phyloP scores from a whole-genome alignment of 2,888 invertebrate genomes.

The Acanthacorydalis orientalis region DNA sequence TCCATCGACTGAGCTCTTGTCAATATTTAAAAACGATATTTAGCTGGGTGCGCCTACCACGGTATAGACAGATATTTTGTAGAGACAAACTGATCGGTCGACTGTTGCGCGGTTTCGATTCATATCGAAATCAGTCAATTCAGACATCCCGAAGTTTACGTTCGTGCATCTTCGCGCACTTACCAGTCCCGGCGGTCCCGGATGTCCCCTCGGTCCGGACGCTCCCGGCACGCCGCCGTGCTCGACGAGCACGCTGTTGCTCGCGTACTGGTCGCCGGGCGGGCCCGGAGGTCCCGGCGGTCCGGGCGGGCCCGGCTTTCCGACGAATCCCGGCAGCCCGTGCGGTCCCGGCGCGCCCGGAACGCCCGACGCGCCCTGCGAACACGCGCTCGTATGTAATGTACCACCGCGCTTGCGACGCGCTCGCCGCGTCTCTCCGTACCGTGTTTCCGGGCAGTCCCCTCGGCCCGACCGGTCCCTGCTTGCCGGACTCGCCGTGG shows the following conservation, averaged over 20 bases:
- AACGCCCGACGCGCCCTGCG: slow-evolving; percentile 13
- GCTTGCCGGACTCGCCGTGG: slow-evolving; percentile 25
- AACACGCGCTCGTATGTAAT: too few relatives aligned
- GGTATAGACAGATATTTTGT: too few relatives aligned
- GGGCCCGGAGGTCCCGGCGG: slow-evolving; percentile 27
- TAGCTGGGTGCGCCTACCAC: too few relatives aligned
- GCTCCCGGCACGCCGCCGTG: slow-evolving; percentile 26
- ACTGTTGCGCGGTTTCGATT: too few relatives aligned
- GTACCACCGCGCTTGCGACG: too few relatives aligned
- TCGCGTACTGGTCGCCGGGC: slow-evolving; percentile 18
- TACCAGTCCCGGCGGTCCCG: slow-evolving; percentile 36
- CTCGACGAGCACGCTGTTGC: slow-evolving; percentile 15
- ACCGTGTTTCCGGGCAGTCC: slow-evolving; percentile 28
- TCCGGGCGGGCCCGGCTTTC: slow-evolving; percentile 27
- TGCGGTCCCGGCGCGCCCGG: slow-evolving; percentile 17
- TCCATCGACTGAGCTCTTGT: too few relatives aligned
- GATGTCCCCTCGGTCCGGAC: slow-evolving; percentile 33
- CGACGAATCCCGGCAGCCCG: slow-evolving; percentile 21
- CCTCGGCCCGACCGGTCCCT: slow-evolving; percentile 27
- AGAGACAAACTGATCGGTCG: too few relatives aligned
- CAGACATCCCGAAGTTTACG: neutral
- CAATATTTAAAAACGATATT: too few relatives aligned
- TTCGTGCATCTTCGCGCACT: too few relatives aligned
- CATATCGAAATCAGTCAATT: neutral
- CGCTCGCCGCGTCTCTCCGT: too few relatives aligned